phyloP scores from a whole-genome alignment of 2,888 invertebrate species.

The Bursaphelenchus okinawaensis region DNA sequence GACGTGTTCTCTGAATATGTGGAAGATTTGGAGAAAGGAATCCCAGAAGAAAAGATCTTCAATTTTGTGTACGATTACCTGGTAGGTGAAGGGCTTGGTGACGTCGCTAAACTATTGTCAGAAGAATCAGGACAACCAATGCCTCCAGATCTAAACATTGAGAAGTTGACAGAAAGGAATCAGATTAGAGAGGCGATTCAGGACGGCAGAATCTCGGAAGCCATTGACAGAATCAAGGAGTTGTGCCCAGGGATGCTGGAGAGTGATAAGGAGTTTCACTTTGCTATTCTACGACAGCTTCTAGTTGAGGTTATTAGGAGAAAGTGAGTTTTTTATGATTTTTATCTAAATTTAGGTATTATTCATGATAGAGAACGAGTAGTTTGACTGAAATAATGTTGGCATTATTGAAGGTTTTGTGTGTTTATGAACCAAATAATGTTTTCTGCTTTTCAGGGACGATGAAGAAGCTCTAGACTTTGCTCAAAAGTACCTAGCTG shows the following conservation, averaged over 20 bases:
- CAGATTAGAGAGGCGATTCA: conserved; percentile 15
- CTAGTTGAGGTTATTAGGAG: conserved; percentile 35
- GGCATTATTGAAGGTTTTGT: neutral
- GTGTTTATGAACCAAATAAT: too few relatives aligned
- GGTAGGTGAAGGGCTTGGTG: conserved; percentile 75
- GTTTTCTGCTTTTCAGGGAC: conserved; percentile 53
- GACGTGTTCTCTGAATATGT: conserved; percentile 7
- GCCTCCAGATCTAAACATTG: conserved; percentile 11
- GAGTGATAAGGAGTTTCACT: conserved; percentile 87
- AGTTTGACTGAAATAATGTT: neutral
- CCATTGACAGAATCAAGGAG: conserved; percentile 78
- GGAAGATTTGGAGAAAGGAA: neutral
- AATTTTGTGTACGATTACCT: conserved; percentile 96
- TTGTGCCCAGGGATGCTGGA: conserved; percentile 88
- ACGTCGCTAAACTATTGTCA: conserved; percentile 92
- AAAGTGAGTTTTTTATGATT: conserved; percentile 23
- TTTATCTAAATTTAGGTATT: conserved; percentile 9
- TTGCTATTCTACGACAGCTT: conserved; percentile 73
- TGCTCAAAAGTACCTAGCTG: conserved; percentile 81
- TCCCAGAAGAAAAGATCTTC: conserved; percentile 68
- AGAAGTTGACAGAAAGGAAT: conserved; percentile 8
- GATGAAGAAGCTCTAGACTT: conserved; percentile 82
- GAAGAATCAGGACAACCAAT: conserved; percentile 78
- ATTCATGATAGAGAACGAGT: conserved; percentile 14
- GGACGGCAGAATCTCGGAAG: conserved; percentile 10